Base-by-base conservation (phyloP, 1,140 invertebrate species). In the Drosophila bipectinata region DNA sequence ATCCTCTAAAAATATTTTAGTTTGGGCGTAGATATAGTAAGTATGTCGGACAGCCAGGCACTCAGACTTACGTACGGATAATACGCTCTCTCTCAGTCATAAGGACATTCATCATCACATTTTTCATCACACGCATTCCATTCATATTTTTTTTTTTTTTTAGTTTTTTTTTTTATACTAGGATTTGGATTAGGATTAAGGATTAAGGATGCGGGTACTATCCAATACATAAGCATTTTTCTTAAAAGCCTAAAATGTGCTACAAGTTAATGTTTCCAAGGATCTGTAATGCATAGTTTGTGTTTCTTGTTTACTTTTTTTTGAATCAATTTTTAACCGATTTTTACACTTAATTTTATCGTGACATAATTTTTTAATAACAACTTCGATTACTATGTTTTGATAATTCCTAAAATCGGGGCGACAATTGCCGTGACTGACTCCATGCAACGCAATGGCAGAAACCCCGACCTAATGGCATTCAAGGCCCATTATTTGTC, bases 211-310 rank as follows among this genome's bases (percentile, higher is more conserved):
- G 21, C 21, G 21, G 21, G 21, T 3, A 21, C 21, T 21, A 21
- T 21, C 21, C 21, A 21, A 21, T 21, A 21, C 21, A 21, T 21
- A 21, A 21, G 21, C 21, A 21, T 21, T 21, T 21, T 21, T 21
- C 21, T 21, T 21, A 21, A 21, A 18, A 18, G 1, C 18, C 18
- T 18, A 18, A 18, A 18, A 18, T 18, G 18, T 44, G 67, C 73
- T 73, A 76, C 56, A 47, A 75, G 67, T 61, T 81, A 58, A 59
- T 77, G 63, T 77, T 77, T 77, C 73, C 72, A 77, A 15, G 48
- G 64, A 28, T n/a, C 6, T 28, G 61, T 66, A 69, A 37, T 71
- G 71, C 58, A 53, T 55, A 73, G 73, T 75, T 56, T 56, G 39
- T 55, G 14, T 53, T 48, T 51, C 3, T 55, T 12, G 48, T 48